Evolutionary conservation across 2,797 vertebrate genomes (phyloP).

Genomic region (Parambassis ranga): DNA sequence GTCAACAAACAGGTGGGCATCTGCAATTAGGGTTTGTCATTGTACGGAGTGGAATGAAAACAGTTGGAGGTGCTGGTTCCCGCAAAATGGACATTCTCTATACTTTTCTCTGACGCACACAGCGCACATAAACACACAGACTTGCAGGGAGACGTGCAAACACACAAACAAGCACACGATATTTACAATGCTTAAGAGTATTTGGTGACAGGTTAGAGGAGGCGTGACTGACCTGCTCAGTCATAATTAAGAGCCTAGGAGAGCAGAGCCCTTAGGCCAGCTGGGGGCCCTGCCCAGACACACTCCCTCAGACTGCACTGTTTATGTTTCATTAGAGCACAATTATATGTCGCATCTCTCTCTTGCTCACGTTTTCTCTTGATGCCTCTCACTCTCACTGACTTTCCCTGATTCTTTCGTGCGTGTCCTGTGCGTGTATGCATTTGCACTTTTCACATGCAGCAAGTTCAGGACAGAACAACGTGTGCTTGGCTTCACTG

Average conservation of each 20-base stretch:
- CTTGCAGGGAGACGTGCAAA: conserved; percentile 10
- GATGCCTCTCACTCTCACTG: conserved; percentile 35
- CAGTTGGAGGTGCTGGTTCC: conserved; percentile 16
- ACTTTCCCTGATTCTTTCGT: conserved; percentile 39
- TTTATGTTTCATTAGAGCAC: conserved; percentile 76
- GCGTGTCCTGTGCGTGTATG: neutral
- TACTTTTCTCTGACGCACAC: conserved; percentile 66
- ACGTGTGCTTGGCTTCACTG: conserved; percentile 27
- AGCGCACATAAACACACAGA: conserved; percentile 35
- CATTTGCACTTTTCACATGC: conserved; percentile 4
- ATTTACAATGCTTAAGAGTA: conserved; percentile 67
- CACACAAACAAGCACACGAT: conserved; percentile 50
- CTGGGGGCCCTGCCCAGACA: conserved; percentile 61
- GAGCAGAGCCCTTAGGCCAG: conserved; percentile 72
- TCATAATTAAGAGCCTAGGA: conserved; percentile 76
- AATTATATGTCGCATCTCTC: conserved; percentile 74
- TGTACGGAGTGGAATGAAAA: conserved; percentile 8
- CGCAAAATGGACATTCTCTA: conserved; percentile 33
- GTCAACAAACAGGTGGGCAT: conserved; percentile 43
- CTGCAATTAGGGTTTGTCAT: conserved; percentile 10
- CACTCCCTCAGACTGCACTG: conserved; percentile 70
- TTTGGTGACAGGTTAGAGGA: conserved; percentile 65
- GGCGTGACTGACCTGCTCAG: conserved; percentile 69
- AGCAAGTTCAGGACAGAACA: conserved; percentile 31
- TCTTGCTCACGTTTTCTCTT: conserved; percentile 14